Evolutionary conservation across 2,888 invertebrate genomes (phyloP).

Genomic region (Drosophila paramelanica): DNA sequence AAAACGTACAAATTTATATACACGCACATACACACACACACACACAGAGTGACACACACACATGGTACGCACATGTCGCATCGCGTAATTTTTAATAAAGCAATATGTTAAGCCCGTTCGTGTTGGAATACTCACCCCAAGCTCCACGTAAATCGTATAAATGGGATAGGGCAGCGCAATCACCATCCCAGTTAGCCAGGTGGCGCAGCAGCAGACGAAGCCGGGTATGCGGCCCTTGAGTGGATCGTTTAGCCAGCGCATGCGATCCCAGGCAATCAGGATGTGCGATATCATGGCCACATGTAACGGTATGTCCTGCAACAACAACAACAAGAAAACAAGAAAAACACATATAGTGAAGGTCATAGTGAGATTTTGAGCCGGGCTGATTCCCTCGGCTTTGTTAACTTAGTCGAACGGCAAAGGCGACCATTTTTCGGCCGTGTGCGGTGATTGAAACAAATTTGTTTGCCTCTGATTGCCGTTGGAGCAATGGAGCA

Average conservation of each 20-base stretch:
- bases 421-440: constrained; percentile 53
- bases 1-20: constrained; percentile 5
- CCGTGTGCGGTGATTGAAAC: constrained; percentile 63
- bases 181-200: constrained; percentile 90
- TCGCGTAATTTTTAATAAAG: constrained; percentile 52
- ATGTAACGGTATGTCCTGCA: constrained; percentile 90
- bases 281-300: constrained; percentile 89
- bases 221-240: constrained; percentile 88
- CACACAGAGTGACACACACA: constrained; percentile 3
- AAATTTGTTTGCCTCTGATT: constrained; percentile 61
- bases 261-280: constrained; percentile 89
- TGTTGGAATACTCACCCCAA: constrained; percentile 86
- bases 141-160: constrained; percentile 89
- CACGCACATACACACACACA: background rate
- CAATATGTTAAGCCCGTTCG: constrained; percentile 11
- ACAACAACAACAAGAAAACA: constrained; percentile 17
- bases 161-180: constrained; percentile 90
- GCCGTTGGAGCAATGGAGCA: constrained; percentile 18
- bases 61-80: constrained; percentile 15
- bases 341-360: constrained; percentile 1
- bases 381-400: constrained; percentile 22
- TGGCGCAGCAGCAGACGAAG: constrained; percentile 88
- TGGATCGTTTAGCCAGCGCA: constrained; percentile 88
- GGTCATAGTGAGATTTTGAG: background rate
- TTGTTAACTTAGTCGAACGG: constrained; percentile 52